Conservation (phyloP, 2,113 vertebrate genomes). For the Corvus hawaiiensis region DNA sequence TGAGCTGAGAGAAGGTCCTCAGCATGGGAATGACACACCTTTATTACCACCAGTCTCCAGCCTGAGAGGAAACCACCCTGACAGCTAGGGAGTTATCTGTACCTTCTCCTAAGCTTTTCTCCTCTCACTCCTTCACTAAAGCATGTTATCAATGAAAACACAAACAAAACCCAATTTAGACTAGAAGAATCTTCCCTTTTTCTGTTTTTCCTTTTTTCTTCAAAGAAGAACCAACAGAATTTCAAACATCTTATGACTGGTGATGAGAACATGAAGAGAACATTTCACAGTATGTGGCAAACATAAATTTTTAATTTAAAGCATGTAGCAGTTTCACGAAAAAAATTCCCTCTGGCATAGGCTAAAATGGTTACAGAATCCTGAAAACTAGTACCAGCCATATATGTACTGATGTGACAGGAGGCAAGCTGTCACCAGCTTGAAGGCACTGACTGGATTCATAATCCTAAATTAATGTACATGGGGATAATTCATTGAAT, state of each 20-base stretch:
- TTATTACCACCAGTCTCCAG: not conserved
- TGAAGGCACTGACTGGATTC: not conserved
- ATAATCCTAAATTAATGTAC: not conserved
- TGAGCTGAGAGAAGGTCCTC: not conserved
- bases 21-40: not conserved
- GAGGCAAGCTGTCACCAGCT: slow-evolving; percentile 1
- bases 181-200: not conserved
- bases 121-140: slow-evolving; percentile 3
- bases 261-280: not conserved
- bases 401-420: not conserved
- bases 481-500: not conserved
- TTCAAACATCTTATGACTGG: not conserved
- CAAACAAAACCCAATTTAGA: slow-evolving; percentile 22
- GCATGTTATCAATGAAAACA: not conserved
- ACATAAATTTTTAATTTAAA: slow-evolving; percentile 28
- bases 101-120: not conserved
- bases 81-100: not conserved
- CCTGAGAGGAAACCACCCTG: not conserved
- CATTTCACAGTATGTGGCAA: not conserved
- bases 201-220: not conserved
- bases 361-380: not conserved
- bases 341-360: not conserved
- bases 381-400: not conserved
- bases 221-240: not conserved
- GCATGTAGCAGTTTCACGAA: not conserved